Conservation (phyloP, 2,797 vertebrate species). For the Megaceryle alcyon region DNA sequence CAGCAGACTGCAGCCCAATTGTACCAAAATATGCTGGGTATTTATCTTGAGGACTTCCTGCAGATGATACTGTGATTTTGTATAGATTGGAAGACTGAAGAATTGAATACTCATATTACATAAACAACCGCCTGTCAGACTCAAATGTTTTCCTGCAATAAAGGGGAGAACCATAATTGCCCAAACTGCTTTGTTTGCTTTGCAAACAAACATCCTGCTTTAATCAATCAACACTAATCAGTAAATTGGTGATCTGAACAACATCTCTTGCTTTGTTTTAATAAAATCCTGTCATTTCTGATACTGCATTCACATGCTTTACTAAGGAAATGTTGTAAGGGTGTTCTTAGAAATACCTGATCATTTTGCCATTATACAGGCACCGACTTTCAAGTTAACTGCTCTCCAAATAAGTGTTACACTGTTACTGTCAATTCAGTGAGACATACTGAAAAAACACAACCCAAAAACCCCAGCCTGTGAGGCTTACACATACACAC, state of each 20-base stretch:
- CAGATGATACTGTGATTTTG: not conserved
- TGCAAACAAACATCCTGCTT: not conserved
- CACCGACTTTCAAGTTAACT: not conserved
- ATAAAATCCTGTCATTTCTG: not conserved
- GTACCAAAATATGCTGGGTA: not conserved
- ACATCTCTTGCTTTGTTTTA: not conserved
- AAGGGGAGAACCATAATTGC: not conserved
- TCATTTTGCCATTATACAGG: not conserved
- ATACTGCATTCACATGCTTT: not conserved
- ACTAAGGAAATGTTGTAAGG: not conserved
- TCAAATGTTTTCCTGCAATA: not conserved
- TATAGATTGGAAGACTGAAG: not conserved
- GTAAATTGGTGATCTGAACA: not conserved
- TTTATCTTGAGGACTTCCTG: constrained; percentile 14
- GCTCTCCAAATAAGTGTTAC: not conserved
- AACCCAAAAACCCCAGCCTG: not conserved
- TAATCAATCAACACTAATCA: constrained; percentile 36
- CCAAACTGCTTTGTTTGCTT: constrained; percentile 8
- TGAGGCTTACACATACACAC: fast-evolving
- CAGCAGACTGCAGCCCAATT: not conserved
- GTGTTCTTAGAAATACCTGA: not conserved
- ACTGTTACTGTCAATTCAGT: not conserved
- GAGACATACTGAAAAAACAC: too few relatives aligned
- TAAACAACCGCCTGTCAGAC: constrained; percentile 1
- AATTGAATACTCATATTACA: not conserved